These are phyloP conservation scores for Pseudochirops cupreus DNA, from an alignment of 2,797 vertebrate genomes.

Conservation along the genomic window DNA sequence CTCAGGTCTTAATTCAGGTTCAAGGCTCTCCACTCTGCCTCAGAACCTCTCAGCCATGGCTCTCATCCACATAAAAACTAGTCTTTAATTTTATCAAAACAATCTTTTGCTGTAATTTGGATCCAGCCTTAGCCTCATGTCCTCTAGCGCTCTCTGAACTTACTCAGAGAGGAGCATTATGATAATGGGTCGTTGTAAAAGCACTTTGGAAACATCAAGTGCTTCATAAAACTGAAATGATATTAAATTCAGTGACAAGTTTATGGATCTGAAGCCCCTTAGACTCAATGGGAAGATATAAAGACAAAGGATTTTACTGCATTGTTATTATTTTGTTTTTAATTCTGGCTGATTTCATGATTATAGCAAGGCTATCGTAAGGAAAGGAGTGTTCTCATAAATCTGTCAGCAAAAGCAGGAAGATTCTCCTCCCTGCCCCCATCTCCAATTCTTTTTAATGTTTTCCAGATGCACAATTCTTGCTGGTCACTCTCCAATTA, in stretches of 20 bases:
- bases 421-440: slow-evolving; percentile 14
- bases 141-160: slow-evolving; percentile 50
- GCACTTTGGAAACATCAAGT: slow-evolving; percentile 68
- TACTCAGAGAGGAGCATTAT: slow-evolving; percentile 58
- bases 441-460: slow-evolving; percentile 18
- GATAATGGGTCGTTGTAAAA: slow-evolving; percentile 63
- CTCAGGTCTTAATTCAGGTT: not conserved
- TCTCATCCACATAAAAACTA: not conserved
- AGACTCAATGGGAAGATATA: slow-evolving; percentile 59
- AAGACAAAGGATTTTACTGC: slow-evolving; percentile 61
- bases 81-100: slow-evolving; percentile 27
- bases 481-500: not conserved
- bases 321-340: slow-evolving; percentile 70
- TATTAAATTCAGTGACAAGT: slow-evolving; percentile 69
- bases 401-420: not conserved
- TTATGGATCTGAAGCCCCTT: slow-evolving; percentile 69
- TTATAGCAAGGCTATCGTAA: not conserved
- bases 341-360: slow-evolving; percentile 65
- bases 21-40: not conserved
- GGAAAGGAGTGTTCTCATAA: slow-evolving; percentile 18
- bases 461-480: not conserved
- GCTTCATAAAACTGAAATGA: slow-evolving; percentile 70
- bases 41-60: not conserved
- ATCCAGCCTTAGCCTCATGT: slow-evolving; percentile 31
- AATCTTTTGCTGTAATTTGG: not conserved